These are phyloP conservation scores for Diglossa brunneiventris DNA, from an alignment of 2,113 vertebrate genomes.

Conservation along the genomic window DNA sequence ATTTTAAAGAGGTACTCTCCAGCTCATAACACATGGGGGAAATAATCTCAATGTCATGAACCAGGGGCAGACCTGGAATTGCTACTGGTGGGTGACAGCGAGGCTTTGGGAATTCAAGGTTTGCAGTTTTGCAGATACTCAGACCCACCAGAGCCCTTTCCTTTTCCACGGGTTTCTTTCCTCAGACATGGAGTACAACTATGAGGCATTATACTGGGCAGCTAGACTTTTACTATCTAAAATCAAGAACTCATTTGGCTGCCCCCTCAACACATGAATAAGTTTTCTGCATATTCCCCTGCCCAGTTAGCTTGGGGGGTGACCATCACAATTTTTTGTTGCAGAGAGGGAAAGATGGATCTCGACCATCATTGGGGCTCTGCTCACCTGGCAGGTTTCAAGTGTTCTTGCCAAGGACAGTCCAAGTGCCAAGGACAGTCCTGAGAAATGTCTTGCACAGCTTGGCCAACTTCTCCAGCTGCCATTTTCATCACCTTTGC, in stretches of 20 bases:
- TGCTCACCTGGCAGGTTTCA: neutral
- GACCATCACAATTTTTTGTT: neutral
- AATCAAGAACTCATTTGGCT: neutral
- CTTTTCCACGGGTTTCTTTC: neutral
- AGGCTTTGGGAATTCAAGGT: neutral
- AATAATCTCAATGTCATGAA: neutral
- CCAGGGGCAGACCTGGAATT: neutral
- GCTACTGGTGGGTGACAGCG: neutral
- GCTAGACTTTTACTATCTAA: neutral
- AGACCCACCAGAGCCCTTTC: neutral
- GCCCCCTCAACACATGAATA: neutral
- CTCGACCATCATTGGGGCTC: fast-evolving
- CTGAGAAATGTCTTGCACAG: neutral
- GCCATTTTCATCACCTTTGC: neutral
- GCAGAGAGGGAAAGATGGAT: neutral
- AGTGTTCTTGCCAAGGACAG: neutral
- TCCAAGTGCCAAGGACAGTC: neutral
- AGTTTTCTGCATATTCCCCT: neutral
- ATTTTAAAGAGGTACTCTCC: neutral
- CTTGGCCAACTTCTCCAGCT: neutral
- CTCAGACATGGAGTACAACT: neutral
- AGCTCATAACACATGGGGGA: neutral
- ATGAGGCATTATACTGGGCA: neutral
- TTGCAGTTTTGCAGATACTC: neutral
- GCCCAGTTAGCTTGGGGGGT: neutral